Evolutionary conservation across 2,888 invertebrate species (phyloP).

Genomic region (Chymomyza caudatula): DNA sequence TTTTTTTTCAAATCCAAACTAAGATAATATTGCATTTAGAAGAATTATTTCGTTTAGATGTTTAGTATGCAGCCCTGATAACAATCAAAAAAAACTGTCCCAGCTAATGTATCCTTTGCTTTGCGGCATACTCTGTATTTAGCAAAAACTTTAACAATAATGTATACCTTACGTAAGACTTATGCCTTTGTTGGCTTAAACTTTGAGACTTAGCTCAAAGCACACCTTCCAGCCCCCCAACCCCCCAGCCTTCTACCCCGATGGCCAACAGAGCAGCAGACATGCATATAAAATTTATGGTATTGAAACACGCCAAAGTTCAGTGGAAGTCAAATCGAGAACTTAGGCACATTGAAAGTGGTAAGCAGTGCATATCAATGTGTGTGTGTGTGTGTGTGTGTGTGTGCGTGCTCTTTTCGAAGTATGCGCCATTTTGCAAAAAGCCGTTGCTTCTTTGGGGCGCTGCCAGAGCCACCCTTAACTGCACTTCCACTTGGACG

Average conservation of each 20-base stretch:
- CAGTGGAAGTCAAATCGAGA: slow-evolving; percentile 69
- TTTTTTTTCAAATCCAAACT: no score
- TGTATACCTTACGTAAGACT: slow-evolving; percentile 27
- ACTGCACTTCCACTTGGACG: slow-evolving; percentile 11
- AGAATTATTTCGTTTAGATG: no score
- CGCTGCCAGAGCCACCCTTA: slow-evolving; percentile 19
- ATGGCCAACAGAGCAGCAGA: slow-evolving; percentile 29
- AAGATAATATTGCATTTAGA: no score
- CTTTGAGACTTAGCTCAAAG: background rate
- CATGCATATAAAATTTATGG: slow-evolving; percentile 69
- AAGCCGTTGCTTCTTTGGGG: slow-evolving; percentile 37
- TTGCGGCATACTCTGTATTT: background rate
- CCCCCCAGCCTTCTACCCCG: background rate
- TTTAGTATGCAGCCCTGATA: no score
- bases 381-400: slow-evolving; percentile 13
- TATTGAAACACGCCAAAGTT: slow-evolving; percentile 70
- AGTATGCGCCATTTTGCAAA: slow-evolving; percentile 61
- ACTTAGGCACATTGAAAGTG: slow-evolving; percentile 59
- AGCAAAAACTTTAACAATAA: slow-evolving; percentile 50
- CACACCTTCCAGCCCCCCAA: background rate
- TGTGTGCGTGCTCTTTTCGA: background rate
- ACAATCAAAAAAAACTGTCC: background rate
- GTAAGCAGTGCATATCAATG: slow-evolving; percentile 19
- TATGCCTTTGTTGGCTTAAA: background rate
- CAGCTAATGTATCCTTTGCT: background rate